Evolutionary conservation across 2,113 vertebrate species (phyloP).

Genomic region (Motacilla alba): DNA sequence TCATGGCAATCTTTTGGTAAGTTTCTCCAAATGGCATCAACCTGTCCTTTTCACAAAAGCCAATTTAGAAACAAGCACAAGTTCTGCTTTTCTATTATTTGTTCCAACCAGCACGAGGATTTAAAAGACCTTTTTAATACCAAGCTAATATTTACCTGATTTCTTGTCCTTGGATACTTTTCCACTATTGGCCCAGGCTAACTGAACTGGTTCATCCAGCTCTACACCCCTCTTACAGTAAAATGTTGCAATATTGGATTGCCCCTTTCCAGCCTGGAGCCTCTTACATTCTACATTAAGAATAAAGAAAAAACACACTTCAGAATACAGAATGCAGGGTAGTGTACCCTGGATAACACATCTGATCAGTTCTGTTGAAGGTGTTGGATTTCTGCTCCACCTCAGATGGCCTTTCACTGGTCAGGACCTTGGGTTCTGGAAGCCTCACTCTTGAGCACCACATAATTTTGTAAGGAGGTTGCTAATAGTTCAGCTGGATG

Average conservation of each 20-base stretch:
- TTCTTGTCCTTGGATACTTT: background rate
- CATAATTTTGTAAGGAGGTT: background rate
- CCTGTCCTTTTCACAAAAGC: background rate
- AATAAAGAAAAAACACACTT: background rate
- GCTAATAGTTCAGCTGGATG: background rate
- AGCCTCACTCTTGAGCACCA: background rate
- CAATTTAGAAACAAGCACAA: background rate
- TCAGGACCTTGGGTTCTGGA: background rate
- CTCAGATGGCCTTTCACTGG: background rate
- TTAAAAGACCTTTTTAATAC: background rate
- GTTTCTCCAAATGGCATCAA: background rate
- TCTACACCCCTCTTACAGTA: background rate
- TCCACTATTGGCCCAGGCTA: background rate
- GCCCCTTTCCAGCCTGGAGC: background rate
- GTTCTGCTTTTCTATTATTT: background rate
- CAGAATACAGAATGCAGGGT: background rate
- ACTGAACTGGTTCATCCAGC: background rate
- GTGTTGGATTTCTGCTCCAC: background rate
- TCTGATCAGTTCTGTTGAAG: background rate
- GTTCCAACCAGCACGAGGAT: background rate
- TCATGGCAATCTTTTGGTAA: background rate
- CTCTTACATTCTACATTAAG: background rate
- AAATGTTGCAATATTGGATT: background rate
- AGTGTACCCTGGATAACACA: background rate
- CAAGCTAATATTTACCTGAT: background rate